These are phyloP conservation scores for Pontoporia blainvillei DNA, from an alignment of 2,113 vertebrate genomes.

Conservation along the genomic window DNA sequence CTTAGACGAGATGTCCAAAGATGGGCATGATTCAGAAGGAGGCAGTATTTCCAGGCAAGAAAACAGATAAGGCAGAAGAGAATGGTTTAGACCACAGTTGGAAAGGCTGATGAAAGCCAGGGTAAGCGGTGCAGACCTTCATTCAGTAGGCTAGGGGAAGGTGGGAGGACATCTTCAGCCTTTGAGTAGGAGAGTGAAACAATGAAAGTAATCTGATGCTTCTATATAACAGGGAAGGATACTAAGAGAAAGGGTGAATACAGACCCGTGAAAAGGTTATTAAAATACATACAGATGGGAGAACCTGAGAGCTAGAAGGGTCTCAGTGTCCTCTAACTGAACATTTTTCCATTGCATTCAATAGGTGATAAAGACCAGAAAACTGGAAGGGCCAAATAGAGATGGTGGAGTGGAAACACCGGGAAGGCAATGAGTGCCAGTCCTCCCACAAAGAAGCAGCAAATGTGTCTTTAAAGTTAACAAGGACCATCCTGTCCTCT, in stretches of 20 bases:
- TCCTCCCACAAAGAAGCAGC: background rate
- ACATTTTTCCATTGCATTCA: background rate
- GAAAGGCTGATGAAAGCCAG: background rate
- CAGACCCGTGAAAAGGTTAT: background rate
- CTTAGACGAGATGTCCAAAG: background rate
- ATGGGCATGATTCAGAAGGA: background rate
- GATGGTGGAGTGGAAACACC: background rate
- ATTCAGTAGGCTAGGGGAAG: background rate
- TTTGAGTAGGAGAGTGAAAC: background rate
- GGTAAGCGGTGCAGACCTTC: background rate
- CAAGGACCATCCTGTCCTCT: background rate
- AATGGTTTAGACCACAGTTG: background rate
- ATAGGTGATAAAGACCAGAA: background rate
- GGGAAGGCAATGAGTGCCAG: background rate
- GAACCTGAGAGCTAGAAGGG: background rate
- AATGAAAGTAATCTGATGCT: background rate
- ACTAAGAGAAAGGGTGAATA: background rate
- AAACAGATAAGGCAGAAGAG: background rate
- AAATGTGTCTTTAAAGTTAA: background rate
- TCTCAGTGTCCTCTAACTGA: background rate
- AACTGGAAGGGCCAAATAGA: background rate
- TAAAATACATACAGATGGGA: background rate
- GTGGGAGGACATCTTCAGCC: background rate
- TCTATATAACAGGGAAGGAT: background rate
- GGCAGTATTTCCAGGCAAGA: background rate